phyloP scores from a whole-genome alignment of 2,888 invertebrate species.

The Molorchus minor region DNA sequence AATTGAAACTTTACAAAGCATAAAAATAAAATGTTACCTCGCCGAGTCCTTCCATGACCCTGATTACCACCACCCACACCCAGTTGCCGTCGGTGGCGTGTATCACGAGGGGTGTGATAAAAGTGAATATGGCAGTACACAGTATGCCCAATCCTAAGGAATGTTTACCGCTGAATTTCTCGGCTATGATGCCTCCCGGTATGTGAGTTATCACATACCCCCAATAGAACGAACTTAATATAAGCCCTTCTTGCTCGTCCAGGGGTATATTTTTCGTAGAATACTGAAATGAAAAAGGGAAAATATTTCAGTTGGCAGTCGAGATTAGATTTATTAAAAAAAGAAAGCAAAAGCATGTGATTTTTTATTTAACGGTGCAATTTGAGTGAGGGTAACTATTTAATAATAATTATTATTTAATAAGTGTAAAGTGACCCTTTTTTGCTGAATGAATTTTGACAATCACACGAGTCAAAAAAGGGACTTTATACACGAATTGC shows the following conservation, averaged over 20 bases:
- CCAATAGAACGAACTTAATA: slow-evolving; percentile 85
- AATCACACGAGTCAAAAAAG: too few relatives aligned
- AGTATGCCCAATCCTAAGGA: slow-evolving; percentile 83
- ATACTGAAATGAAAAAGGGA: slow-evolving; percentile 27
- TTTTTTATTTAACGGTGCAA: too few relatives aligned
- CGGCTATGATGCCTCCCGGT: slow-evolving; percentile 83
- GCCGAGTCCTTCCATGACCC: slow-evolving; percentile 83
- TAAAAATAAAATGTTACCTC: slow-evolving; percentile 66
- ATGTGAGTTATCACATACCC: slow-evolving; percentile 85
- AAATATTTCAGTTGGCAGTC: too few relatives aligned
- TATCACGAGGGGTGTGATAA: slow-evolving; percentile 80
- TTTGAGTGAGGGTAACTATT: too few relatives aligned
- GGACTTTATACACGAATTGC: too few relatives aligned
- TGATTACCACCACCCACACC: slow-evolving; percentile 71
- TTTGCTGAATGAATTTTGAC: too few relatives aligned
- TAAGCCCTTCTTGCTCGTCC: slow-evolving; percentile 80
- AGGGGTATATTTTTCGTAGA: slow-evolving; percentile 55
- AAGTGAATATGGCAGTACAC: slow-evolving; percentile 83
- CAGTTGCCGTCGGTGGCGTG: slow-evolving; percentile 73
- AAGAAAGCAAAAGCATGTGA: too few relatives aligned
- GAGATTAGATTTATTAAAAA: too few relatives aligned
- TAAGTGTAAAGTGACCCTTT: too few relatives aligned
- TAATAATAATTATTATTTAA: too few relatives aligned
- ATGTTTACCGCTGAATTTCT: slow-evolving; percentile 85
- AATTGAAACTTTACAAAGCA: background rate